Evolutionary conservation across 1,140 invertebrate genomes (phyloP).

Genomic region (Carposina sasakii): DNA sequence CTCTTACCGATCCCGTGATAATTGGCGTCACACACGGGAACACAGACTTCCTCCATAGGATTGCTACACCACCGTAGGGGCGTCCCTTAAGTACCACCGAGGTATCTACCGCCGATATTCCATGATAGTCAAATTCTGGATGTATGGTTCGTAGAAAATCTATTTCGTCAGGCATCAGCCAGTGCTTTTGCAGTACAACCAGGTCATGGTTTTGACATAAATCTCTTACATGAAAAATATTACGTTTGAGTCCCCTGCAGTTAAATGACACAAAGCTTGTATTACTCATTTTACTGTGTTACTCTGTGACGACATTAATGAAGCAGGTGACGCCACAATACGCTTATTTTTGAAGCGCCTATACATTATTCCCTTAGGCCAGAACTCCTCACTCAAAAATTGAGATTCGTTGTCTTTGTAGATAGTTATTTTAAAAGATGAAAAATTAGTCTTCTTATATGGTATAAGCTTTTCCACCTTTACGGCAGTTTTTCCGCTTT

Average conservation of each 20-base stretch:
- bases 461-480: not conserved
- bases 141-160: not conserved
- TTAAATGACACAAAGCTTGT: not conserved
- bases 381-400: not conserved
- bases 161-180: not conserved
- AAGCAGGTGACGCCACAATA: no score
- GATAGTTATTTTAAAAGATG: constrained; percentile 2
- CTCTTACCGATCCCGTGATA: not conserved
- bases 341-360: not conserved
- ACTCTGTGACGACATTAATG: no score
- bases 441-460: not conserved
- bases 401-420: not conserved
- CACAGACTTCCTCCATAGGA: not conserved
- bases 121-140: not conserved
- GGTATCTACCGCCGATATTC: not conserved
- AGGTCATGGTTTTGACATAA: not conserved
- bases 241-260: not conserved
- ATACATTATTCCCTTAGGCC: not conserved
- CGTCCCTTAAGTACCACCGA: not conserved
- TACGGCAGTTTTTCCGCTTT: not conserved
- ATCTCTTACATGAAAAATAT: not conserved
- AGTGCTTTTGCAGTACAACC: not conserved
- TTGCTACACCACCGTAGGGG: not conserved
- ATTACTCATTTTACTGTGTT: no score
- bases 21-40: not conserved